phyloP scores from a whole-genome alignment of 2,113 vertebrate genomes.

The Taurulus bubalis region DNA sequence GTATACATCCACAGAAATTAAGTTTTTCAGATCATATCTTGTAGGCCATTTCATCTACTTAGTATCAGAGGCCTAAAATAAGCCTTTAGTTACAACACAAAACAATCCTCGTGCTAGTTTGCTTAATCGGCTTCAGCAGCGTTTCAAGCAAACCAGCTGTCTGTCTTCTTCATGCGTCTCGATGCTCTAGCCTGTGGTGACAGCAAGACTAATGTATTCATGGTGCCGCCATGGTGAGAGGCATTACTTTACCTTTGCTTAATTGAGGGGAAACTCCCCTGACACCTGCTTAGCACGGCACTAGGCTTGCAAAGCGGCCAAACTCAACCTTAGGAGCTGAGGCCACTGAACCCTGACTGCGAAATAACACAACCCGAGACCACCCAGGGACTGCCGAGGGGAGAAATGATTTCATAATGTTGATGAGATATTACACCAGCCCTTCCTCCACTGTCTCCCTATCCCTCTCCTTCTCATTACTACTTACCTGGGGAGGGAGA shows the following conservation, averaged over 20 bases:
- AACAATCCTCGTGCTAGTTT: conserved; percentile 18
- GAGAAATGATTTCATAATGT: conserved; percentile 80
- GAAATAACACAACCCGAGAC: conserved; percentile 71
- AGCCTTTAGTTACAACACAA: conserved; percentile 17
- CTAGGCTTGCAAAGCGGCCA: conserved; percentile 57
- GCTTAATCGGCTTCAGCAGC: conserved; percentile 29
- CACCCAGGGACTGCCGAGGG: conserved; percentile 68
- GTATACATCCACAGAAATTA: conserved; percentile 34
- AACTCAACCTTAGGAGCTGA: conserved; percentile 62
- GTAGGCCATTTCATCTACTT: conserved; percentile 8
- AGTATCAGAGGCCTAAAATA: not conserved
- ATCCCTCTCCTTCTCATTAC: conserved; percentile 8
- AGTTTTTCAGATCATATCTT: conserved; percentile 1
- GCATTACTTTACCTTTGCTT: conserved; percentile 84
- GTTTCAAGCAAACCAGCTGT: conserved; percentile 53
- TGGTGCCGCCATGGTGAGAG: conserved; percentile 64
- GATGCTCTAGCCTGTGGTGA: conserved; percentile 66
- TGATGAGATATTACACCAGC: conserved; percentile 72
- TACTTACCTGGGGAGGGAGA: conserved; percentile 57
- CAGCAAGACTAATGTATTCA: conserved; percentile 81
- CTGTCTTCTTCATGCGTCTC: conserved; percentile 55
- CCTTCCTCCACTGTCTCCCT: conserved; percentile 39
- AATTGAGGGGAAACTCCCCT: conserved; percentile 86
- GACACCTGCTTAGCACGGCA: conserved; percentile 78
- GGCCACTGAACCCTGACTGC: conserved; percentile 78